Percentiles rank a stretch among this genome's conserved stretches.
Evolutionary conservation across 2,888 invertebrate genomes (phyloP).

Genomic region (Poecilobothrus nobilitatus): DNA sequence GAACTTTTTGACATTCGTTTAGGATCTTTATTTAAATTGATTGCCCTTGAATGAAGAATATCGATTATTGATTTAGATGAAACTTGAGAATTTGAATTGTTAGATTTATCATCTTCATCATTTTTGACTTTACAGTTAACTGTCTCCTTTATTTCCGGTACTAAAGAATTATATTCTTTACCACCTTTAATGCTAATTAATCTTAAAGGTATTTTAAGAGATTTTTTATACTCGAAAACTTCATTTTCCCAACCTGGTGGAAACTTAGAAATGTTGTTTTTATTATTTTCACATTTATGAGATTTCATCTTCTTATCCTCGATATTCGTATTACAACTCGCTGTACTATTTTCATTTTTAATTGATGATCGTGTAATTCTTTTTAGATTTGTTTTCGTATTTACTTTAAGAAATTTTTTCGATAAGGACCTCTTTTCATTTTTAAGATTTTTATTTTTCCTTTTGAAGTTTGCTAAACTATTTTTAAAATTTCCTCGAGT

Average conservation of each 20-base stretch:
- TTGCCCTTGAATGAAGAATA: constrained; percentile 38
- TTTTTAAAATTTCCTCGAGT: not conserved
- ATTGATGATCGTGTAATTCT: not conserved
- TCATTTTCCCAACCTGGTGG: constrained; percentile 70
- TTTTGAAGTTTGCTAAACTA: not conserved
- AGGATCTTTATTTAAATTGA: constrained; percentile 18
- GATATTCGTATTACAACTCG: not conserved
- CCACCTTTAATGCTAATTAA: constrained; percentile 68
- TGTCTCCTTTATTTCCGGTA: constrained; percentile 24
- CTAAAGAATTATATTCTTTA: constrained; percentile 7
- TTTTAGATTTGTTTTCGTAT: not conserved
- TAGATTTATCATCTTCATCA: not conserved
- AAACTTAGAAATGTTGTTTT: constrained; percentile 63
- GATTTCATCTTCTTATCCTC: constrained; percentile 33
- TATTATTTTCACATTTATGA: constrained; percentile 41
- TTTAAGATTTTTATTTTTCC: not conserved
- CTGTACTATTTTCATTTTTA: not conserved
- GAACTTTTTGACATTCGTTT: constrained; percentile 13
- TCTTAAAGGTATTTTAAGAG: constrained; percentile 70
- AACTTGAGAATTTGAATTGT: constrained; percentile 17
- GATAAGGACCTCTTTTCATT: not conserved
- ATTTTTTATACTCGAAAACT: constrained; percentile 71
- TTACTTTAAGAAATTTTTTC: not conserved
- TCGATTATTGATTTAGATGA: constrained; percentile 42
- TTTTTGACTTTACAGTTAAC: constrained; percentile 16